These are phyloP conservation scores for Saguinus imperator DNA, from an alignment of 2,113 vertebrate species.

Conservation along the genomic window DNA sequence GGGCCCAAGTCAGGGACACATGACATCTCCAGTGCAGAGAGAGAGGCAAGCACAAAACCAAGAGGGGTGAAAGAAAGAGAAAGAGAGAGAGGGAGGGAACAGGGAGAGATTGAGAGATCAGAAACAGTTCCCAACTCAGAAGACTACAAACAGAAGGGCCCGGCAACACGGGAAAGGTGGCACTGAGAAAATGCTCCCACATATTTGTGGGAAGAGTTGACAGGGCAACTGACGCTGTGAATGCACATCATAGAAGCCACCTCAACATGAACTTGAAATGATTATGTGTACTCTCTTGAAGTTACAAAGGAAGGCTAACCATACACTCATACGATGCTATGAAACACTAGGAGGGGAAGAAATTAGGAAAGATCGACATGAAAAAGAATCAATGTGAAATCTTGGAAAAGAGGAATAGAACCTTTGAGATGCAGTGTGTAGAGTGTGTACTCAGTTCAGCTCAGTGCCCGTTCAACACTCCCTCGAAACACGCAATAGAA, in stretches of 20 bases:
- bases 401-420: neutral
- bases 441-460: neutral
- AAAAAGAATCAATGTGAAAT: neutral
- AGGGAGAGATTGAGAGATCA: neutral
- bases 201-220: no score
- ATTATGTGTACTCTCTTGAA: neutral
- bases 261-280: neutral
- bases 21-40: accelerated
- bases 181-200: neutral
- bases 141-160: neutral
- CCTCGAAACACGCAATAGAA: neutral
- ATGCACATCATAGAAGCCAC: neutral
- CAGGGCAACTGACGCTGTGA: neutral
- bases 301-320: neutral
- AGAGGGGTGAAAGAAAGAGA: neutral
- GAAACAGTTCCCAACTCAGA: neutral
- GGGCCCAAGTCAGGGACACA: neutral
- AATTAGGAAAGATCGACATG: neutral
- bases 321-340: neutral
- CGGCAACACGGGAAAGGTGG: neutral
- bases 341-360: neutral
- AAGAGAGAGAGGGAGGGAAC: no score
- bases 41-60: neutral
- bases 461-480: neutral
- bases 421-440: neutral